These are phyloP conservation scores for Mixornis gularis DNA, from an alignment of 2,113 vertebrate genomes.

Conservation along the genomic window DNA sequence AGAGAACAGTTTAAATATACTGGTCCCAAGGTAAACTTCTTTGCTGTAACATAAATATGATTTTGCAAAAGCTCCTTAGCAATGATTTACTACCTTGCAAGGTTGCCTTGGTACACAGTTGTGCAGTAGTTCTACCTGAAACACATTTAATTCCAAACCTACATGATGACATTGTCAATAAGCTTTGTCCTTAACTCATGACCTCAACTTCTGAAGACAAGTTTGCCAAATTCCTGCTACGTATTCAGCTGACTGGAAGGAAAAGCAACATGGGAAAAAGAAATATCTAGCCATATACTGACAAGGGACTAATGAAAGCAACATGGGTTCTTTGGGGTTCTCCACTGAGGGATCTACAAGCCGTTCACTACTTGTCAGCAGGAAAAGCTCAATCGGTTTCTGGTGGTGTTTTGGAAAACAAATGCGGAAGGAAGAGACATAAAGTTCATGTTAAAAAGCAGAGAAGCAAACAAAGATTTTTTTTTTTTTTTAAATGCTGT, in stretches of 20 bases:
- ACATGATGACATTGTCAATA: not conserved
- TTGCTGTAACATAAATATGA: slow-evolving; percentile 22
- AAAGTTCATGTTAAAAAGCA: not conserved
- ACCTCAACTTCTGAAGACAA: not conserved
- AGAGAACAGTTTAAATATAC: slow-evolving; percentile 20
- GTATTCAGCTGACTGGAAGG: not conserved
- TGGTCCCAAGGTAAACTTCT: slow-evolving; percentile 19
- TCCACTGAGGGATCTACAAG: not conserved
- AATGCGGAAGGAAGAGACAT: not conserved
- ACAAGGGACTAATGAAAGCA: not conserved
- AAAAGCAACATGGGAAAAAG: not conserved
- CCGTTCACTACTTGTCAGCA: not conserved
- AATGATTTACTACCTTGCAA: slow-evolving; percentile 22
- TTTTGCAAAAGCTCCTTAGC: slow-evolving; percentile 23
- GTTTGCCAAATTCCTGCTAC: not conserved
- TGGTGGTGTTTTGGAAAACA: not conserved
- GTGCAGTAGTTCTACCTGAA: not conserved
- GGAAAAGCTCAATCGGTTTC: not conserved
- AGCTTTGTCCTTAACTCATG: not conserved
- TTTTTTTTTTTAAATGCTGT: not conserved
- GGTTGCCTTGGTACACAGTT: not conserved
- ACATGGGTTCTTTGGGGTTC: not conserved
- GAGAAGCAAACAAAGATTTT: not conserved
- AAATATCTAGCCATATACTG: not conserved
- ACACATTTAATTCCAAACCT: not conserved